These are phyloP conservation scores for Ommatoiulus sabulosus DNA, from an alignment of 2,888 invertebrate genomes.

Conservation along the genomic window DNA sequence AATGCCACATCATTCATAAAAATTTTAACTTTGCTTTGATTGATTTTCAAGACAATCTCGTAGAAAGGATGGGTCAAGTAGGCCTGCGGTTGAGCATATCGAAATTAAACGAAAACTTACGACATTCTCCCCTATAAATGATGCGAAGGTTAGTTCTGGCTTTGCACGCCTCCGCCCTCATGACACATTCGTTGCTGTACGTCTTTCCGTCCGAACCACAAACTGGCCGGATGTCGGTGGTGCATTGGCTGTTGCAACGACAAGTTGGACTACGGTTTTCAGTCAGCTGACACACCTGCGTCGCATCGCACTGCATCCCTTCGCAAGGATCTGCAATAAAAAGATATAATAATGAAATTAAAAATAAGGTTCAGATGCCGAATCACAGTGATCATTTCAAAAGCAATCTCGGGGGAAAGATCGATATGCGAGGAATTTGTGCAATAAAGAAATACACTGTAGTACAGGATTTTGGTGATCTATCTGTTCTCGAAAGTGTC, in stretches of 20 bases:
- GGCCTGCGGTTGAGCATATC: background rate
- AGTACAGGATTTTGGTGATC: no score
- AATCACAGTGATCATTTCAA: background rate
- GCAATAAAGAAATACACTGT: no score
- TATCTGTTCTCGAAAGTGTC: no score
- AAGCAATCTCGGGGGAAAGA: background rate
- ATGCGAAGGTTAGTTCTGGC: slow-evolving; percentile 79
- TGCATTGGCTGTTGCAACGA: slow-evolving; percentile 78
- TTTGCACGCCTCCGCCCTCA: slow-evolving; percentile 83
- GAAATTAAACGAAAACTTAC: slow-evolving; percentile 66
- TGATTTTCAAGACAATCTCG: no score
- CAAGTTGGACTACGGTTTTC: slow-evolving; percentile 81
- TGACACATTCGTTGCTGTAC: slow-evolving; percentile 81
- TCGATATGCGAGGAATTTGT: no score
- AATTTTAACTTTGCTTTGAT: no score
- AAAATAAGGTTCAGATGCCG: background rate
- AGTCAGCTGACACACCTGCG: slow-evolving; percentile 86
- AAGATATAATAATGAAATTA: background rate
- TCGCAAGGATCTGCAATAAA: slow-evolving; percentile 83
- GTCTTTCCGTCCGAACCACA: slow-evolving; percentile 70
- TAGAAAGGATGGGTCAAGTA: background rate
- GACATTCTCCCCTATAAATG: slow-evolving; percentile 85
- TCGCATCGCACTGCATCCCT: slow-evolving; percentile 80
- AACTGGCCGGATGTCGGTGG: slow-evolving; percentile 74
- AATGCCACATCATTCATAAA: no score